Conservation (phyloP, 1,140 invertebrate species). For the Vanessa tameamea region DNA sequence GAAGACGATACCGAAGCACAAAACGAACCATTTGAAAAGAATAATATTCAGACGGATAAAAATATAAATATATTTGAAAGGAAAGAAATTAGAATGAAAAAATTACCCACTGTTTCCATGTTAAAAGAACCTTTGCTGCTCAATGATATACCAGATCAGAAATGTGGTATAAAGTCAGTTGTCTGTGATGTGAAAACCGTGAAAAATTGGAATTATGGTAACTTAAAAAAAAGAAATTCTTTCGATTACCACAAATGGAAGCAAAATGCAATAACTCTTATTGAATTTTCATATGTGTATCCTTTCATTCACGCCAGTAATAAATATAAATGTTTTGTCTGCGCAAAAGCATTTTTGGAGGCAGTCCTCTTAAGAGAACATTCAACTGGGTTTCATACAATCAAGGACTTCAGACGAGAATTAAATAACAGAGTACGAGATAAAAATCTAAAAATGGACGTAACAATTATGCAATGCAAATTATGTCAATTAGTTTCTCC, state of each 20-base stretch:
- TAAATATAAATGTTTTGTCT: conserved; percentile 68
- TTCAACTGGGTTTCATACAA: conserved; percentile 43
- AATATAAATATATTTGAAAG: background rate
- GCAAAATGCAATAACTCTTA: conserved; percentile 57
- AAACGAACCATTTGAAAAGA: background rate
- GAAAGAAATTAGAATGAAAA: conserved; percentile 23
- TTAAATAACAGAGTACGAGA: conserved; percentile 52
- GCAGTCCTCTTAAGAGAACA: conserved; percentile 50
- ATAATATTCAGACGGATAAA: background rate
- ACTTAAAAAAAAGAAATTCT: background rate
- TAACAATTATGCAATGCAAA: conserved; percentile 55
- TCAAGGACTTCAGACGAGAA: conserved; percentile 48
- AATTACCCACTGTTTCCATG: conserved; percentile 33
- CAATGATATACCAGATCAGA: conserved; percentile 27
- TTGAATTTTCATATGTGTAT: conserved; percentile 61
- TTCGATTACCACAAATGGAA: conserved; percentile 46
- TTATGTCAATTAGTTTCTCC: conserved; percentile 46
- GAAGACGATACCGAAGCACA: conserved; percentile 30
- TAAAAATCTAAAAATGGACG: conserved; percentile 63
- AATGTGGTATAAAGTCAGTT: conserved; percentile 24
- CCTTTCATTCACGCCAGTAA: conserved; percentile 59
- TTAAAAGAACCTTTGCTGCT: conserved; percentile 49
- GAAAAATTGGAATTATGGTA: conserved; percentile 20
- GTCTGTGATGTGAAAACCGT: conserved; percentile 46
- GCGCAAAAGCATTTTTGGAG: conserved; percentile 51